Base-by-base conservation (phyloP, 2,113 vertebrate species). In the Peromyscus leucopus region DNA sequence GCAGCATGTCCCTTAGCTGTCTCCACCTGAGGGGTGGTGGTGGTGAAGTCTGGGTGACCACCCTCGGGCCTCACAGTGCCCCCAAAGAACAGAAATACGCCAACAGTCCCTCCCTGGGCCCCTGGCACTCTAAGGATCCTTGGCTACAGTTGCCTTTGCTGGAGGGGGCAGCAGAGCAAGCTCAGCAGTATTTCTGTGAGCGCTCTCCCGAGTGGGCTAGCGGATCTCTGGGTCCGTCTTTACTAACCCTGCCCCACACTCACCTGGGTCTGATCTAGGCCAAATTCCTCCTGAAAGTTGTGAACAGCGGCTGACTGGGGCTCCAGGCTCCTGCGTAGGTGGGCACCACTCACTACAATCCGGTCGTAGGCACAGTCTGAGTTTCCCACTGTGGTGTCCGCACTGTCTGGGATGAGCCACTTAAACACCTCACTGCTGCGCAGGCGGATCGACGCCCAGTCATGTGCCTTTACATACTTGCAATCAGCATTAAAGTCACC, bases 401-500 rank as follows among this genome's bases (percentile, higher is more conserved):
- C 95, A 0, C 95, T 90, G 8, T 99, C 96, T 0, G 98, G 93
- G 96, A 99, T 99, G 96, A 99, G 98, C 99, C 99, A 99, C 76
- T 98, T 98, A 98, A 99, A 99, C 61, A 98, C 59, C 17, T 98
- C 85, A 1, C 99, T 99, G 6, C 98, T 99, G 97, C 99, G 99
- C 97, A 99, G 98, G 72, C 99, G 98, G 91, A 99, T 99, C 61
- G 97, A 33, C 0, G 97, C 2, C 99, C 99, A 99, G 42, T 99
- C 98, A 0, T 98, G 96, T 0, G 9, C 76, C 2, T 83, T 80
- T 1, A 99, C 98, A 0, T 99, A 99, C n/a, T 0, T 97, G 6
- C 99, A 99, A 91, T 99, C 99, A 0, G 99, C 97, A 0, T 99
- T 99, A 98, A 99, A 99, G 98, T 99, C 99, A 0, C 99, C 99